Conservation (phyloP, 2,797 vertebrate species). For the Sardinella longiceps region DNA sequence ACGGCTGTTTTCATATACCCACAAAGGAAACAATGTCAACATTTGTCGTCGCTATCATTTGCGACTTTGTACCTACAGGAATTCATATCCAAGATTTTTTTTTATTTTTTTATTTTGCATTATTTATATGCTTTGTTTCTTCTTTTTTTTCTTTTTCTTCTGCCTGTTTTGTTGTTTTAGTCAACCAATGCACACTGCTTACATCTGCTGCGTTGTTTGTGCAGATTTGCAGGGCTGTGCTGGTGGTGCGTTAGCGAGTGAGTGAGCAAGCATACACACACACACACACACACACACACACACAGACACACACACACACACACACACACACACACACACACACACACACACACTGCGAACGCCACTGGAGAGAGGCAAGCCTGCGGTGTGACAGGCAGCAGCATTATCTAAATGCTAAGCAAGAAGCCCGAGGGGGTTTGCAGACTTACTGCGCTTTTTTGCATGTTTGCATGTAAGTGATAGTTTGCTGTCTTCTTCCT, state of each 20-base stretch:
- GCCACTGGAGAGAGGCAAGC: neutral
- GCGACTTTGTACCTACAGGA: neutral
- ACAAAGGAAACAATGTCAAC: neutral
- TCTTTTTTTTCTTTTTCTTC: neutral
- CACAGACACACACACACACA: too few species aligned
- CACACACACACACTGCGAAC: too few species aligned
- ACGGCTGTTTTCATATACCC: neutral
- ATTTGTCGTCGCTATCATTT: neutral
- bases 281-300: too few species aligned
- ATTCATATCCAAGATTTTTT: neutral
- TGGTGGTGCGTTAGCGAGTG: neutral
- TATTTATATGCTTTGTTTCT: neutral
- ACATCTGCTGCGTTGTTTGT: neutral
- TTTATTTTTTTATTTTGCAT: neutral
- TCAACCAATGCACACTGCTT: neutral
- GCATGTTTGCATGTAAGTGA: constrained; percentile 2
- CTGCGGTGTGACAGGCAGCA: neutral
- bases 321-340: too few species aligned
- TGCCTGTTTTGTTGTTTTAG: neutral
- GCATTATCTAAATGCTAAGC: constrained; percentile 17
- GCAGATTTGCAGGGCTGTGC: neutral
- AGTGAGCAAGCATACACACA: too few species aligned
- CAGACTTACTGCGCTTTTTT: neutral
- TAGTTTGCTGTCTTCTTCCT: neutral
- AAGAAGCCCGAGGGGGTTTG: neutral